These are phyloP conservation scores for Gopherus evgoodei DNA, from an alignment of 2,113 vertebrate genomes.

Conservation along the genomic window DNA sequence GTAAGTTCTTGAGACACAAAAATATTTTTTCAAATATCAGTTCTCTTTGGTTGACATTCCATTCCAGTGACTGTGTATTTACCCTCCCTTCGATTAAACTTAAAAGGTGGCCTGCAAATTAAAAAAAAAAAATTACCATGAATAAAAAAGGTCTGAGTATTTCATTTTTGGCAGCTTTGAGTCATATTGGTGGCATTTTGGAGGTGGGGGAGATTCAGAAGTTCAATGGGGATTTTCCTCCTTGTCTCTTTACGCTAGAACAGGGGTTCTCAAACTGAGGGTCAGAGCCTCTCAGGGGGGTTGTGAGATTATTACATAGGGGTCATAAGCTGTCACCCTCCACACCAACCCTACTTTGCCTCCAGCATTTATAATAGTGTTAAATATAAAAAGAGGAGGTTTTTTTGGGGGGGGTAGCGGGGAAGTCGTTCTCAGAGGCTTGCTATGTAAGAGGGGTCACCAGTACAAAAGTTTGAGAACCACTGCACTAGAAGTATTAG, in stretches of 20 bases:
- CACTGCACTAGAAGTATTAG: not conserved
- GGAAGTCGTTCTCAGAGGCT: too few relatives aligned
- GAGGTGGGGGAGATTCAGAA: not conserved
- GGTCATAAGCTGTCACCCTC: too few relatives aligned
- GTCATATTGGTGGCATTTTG: not conserved
- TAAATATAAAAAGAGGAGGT: too few relatives aligned
- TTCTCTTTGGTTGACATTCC: not conserved
- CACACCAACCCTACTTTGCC: too few relatives aligned
- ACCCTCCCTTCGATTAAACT: not conserved
- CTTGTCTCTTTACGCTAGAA: not conserved
- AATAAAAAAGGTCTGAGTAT: not conserved
- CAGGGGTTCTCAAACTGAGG: too few relatives aligned
- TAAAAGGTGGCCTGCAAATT: not conserved
- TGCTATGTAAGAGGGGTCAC: too few relatives aligned
- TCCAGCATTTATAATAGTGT: too few relatives aligned
- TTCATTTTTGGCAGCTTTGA: not conserved
- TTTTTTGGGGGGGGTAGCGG: too few relatives aligned
- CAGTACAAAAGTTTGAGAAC: too few relatives aligned
- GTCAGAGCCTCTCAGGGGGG: too few relatives aligned
- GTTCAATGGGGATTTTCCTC: not conserved
- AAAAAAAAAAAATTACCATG: not conserved
- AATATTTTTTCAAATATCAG: not conserved
- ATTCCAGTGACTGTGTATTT: not conserved
- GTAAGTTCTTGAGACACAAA: not conserved
- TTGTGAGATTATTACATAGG: too few relatives aligned